phyloP scores from a whole-genome alignment of 2,113 vertebrate genomes.

The Oryzias melastigma region DNA sequence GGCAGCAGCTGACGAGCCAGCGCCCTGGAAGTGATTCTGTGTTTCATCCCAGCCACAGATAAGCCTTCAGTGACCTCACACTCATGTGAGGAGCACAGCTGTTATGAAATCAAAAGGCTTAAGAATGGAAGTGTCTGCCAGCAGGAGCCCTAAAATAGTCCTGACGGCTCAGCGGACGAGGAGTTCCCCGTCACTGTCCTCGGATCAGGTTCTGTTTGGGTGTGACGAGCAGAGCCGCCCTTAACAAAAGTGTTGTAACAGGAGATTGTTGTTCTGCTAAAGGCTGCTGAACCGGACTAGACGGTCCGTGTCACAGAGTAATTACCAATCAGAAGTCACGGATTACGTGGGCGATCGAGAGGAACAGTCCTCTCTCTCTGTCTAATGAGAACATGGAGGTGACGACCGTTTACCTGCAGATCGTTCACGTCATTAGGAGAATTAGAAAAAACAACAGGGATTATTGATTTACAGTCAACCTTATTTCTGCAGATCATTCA shows the following conservation, averaged over 20 bases:
- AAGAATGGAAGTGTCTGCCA: conserved; percentile 22
- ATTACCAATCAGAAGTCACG: conserved; percentile 12
- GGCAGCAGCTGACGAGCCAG: conserved; percentile 43
- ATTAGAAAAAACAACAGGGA: too few species aligned
- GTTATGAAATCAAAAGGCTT: conserved; percentile 32
- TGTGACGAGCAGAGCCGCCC: conserved; percentile 33
- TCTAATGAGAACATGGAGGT: not conserved
- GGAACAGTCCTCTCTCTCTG: not conserved
- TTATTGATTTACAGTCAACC: too few species aligned
- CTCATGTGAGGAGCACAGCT: not conserved
- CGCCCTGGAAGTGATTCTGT: conserved; percentile 17
- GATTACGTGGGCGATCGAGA: not conserved
- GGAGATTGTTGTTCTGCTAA: not conserved
- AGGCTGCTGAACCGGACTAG: not conserved
- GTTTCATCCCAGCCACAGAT: conserved; percentile 1
- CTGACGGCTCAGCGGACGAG: conserved; percentile 4
- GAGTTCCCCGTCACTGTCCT: too few species aligned
- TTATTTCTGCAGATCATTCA: too few species aligned
- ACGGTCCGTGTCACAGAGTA: conserved; percentile 7
- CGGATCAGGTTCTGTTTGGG: too few species aligned
- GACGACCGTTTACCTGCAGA: not conserved
- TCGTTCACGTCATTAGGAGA: not conserved
- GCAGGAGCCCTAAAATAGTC: conserved; percentile 18
- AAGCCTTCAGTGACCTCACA: conserved; percentile 14
- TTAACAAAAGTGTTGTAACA: conserved; percentile 24